Conservation (phyloP, 2,113 vertebrate genomes). For the Poeciliopsis prolifica region DNA sequence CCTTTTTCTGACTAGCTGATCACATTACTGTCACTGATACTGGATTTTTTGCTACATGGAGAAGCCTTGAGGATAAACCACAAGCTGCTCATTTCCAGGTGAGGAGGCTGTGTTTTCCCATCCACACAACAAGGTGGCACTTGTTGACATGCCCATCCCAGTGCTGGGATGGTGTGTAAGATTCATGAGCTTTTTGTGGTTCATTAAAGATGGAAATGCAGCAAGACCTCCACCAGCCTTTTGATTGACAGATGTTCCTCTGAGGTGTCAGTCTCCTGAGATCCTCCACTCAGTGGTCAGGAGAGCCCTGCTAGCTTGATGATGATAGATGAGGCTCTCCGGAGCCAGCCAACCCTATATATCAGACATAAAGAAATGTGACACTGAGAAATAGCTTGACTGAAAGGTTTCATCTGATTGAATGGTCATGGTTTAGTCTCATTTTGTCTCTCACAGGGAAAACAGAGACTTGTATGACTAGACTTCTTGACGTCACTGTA, state of each 20-base stretch:
- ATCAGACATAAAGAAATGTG: constrained; percentile 78
- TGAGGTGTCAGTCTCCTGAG: constrained; percentile 54
- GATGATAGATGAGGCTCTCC: constrained; percentile 78
- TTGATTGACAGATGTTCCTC: constrained; percentile 71
- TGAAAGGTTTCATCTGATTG: constrained; percentile 68
- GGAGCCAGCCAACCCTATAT: constrained; percentile 60
- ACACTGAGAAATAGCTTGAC: constrained; percentile 75
- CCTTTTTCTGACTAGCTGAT: no score
- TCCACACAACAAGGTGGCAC: not conserved
- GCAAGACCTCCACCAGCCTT: constrained; percentile 25
- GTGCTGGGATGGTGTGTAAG: not conserved
- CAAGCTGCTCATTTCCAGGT: not conserved
- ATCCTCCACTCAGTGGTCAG: constrained; percentile 69
- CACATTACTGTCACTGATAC: not conserved
- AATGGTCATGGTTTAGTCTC: constrained; percentile 67
- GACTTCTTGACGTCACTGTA: constrained; percentile 13
- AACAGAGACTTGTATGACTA: constrained; percentile 26
- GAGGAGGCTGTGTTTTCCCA: not conserved
- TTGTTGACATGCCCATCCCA: constrained; percentile 3
- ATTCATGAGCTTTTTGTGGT: constrained; percentile 47
- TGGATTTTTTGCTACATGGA: not conserved
- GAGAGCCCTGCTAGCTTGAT: constrained; percentile 60
- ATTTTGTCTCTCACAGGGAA: constrained; percentile 50
- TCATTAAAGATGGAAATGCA: constrained; percentile 62
- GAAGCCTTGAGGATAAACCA: not conserved